These are phyloP conservation scores for Megaustenia siamemsis DNA, from an alignment of 2,888 invertebrate genomes.

Conservation along the genomic window DNA sequence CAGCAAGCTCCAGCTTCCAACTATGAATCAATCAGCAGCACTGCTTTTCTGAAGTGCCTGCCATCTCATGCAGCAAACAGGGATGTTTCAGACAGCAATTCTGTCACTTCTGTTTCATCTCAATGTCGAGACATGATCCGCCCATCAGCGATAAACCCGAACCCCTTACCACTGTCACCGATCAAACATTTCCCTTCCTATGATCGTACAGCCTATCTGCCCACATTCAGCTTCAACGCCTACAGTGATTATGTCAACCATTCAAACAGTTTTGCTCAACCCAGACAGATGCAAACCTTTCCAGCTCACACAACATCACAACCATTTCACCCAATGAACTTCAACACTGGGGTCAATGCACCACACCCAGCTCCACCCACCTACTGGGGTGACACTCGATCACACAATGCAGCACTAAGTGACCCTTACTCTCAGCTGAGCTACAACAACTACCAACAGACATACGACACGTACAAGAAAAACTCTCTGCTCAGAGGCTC, in stretches of 20 bases:
- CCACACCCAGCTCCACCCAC: slow-evolving; percentile 56
- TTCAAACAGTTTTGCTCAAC: slow-evolving; percentile 55
- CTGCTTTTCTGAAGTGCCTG: slow-evolving; percentile 67
- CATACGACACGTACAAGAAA: slow-evolving; percentile 68
- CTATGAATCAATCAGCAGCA: slow-evolving; percentile 59
- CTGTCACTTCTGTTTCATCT: slow-evolving; percentile 24
- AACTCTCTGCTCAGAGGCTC: slow-evolving; percentile 62
- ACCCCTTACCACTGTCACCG: slow-evolving; percentile 63
- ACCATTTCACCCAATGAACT: slow-evolving; percentile 62
- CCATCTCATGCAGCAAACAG: slow-evolving; percentile 58
- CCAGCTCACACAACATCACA: slow-evolving; percentile 61
- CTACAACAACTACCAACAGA: slow-evolving; percentile 65
- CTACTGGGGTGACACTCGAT: slow-evolving; percentile 65
- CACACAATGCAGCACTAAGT: slow-evolving; percentile 59
- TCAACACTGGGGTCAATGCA: slow-evolving; percentile 59
- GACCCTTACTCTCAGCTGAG: slow-evolving; percentile 65
- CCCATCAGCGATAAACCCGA: slow-evolving; percentile 35
- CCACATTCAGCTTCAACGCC: slow-evolving; percentile 68
- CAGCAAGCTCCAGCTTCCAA: slow-evolving; percentile 14
- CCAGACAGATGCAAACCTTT: slow-evolving; percentile 61
- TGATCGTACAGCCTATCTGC: slow-evolving; percentile 67
- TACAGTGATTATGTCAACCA: slow-evolving; percentile 69
- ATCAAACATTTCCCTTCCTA: slow-evolving; percentile 65
- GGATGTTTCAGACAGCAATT: slow-evolving; percentile 44
- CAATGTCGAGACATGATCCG: slow-evolving; percentile 51